Evolutionary conservation across 2,888 invertebrate species (phyloP), one percentile per base, ranked within the genome.

Genomic region (Tenthredo scrophulariae): DNA sequence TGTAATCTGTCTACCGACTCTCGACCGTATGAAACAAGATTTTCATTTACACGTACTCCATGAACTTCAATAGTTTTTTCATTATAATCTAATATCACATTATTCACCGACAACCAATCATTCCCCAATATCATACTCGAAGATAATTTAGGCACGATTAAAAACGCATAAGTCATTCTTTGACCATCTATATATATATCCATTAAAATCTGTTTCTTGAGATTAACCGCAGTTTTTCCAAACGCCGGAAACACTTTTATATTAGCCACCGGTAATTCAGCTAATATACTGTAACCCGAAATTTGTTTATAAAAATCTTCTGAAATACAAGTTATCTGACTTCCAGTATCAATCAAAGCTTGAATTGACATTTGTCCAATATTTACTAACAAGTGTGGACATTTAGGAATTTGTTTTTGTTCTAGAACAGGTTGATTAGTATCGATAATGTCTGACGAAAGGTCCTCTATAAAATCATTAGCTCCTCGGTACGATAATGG

Each of bases 291-390:
- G 62, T 86, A 58, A 29, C 40, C 85, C 2, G 29, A 37, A 0
- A 87, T 26, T 79, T 86, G 84, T n/a, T 84, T 62, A 79, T 86
- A 86, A 83, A 85, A 86, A 54, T 85, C 62, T 29, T 87, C 86
- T 0, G 87, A 88, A 22, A 88, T 75, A 22, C 87, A 87, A 0
- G 87, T 88, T 5, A 88, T 85, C 46, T 87, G 88, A 50, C 88
- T 88, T 13, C 87, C 88, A 0, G 87, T 86, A 67, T 88, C 87
- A 10, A 88, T 43, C 18, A 87, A 83, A 1, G 87, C 87, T 9
- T 84, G 40, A 1, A 86, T 65, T 0, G 72, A 33, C 3, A 67
- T 83, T 70, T 74, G 67, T 29, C 65, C 84, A 40, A 87, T 58
- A 37, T 58, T 29, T 2, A 84, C 33, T 18, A 83, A 70, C 22